Base-by-base conservation (phyloP, 2,797 vertebrate species). In the Myotis vivesi region DNA sequence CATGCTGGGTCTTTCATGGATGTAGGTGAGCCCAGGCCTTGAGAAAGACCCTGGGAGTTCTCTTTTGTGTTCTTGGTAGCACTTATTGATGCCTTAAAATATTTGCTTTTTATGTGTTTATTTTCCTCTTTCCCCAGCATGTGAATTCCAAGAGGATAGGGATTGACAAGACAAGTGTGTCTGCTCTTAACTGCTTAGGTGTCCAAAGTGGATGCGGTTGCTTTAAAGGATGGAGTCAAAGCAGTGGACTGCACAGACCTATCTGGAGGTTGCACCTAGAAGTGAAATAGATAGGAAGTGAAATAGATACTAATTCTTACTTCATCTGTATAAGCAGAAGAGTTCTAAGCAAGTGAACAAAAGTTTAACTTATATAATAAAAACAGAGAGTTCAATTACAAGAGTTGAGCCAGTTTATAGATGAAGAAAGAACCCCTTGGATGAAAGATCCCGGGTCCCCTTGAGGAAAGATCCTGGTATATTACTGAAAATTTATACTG, bases 131-230 rank as follows among this genome's bases (percentile, higher is more conserved):
- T 15, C 9, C 51, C n/a, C 20, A 49, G 59, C 51, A 19, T 8
- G 8, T 75, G 19, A 91, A 80, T 84, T 84, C 76, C 46, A 88
- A 90, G 23, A 69, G 30, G 75, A 16, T 28, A 28, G 13, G 28
- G 28, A 36, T 2, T 13, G 8, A 55, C 17, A 36, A 57, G 41
- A 59, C 44, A 17, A 25, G n/a, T 49, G 10, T 17, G 33, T 59
- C 75, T 46, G 30, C 36, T 88, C 79, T 55, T 7, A 30, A 25
- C 15, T 17, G 9, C 16, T 71, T 46, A 28, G 28, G 30, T 11
- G 1, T 20, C 25, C 12, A 12, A 28, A 4, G 22, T 3, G 25
- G 46, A 8, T 0, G 0, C 51, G 55, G 25, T 6, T 38, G 5
- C 62, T 10, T 2, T 25, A 33, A n/a, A n/a, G 41, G 53, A 25